Percentiles rank a stretch among this genome's conserved stretches.
phyloP scores from a whole-genome alignment of 2,888 invertebrate genomes.

The Lissocephala sabroskyi region DNA sequence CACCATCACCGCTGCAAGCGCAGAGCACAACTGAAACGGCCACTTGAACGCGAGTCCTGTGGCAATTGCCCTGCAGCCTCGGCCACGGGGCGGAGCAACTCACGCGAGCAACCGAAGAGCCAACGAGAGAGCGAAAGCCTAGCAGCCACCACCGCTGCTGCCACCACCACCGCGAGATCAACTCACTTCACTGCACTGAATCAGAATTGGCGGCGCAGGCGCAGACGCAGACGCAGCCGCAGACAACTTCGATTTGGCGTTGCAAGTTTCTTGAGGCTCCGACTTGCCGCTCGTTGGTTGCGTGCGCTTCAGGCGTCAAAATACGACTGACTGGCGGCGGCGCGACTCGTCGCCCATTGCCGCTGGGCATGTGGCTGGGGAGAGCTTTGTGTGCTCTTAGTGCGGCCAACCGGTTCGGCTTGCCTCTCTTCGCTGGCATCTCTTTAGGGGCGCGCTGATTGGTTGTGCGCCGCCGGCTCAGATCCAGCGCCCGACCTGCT shows the following conservation, averaged over 20 bases:
- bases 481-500: too few species aligned
- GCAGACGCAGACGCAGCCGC: conserved; percentile 11
- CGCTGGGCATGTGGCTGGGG: conserved; percentile 41
- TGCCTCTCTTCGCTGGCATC: conserved; percentile 32
- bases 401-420: conserved; percentile 36
- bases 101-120: conserved; percentile 20
- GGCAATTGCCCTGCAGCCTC: conserved; percentile 69
- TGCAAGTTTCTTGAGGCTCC: background rate
- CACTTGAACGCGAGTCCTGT: conserved; percentile 54
- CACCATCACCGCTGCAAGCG: conserved; percentile 62
- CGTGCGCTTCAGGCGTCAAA: conserved; percentile 59
- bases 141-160: conserved; percentile 2
- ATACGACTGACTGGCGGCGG: conserved; percentile 42
- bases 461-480: conserved; percentile 33
- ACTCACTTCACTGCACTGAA: background rate
- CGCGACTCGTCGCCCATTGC: conserved; percentile 33
- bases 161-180: background rate
- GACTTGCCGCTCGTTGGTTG: conserved; percentile 42
- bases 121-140: conserved; percentile 17
- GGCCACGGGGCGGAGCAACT: conserved; percentile 54
- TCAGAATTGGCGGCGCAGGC: conserved; percentile 3
- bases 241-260: background rate
- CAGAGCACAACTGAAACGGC: conserved; percentile 57
- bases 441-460: conserved; percentile 52
- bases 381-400: conserved; percentile 41